These are phyloP conservation scores for Bombyx huttoni DNA, from an alignment of 2,888 invertebrate genomes.

Conservation along the genomic window DNA sequence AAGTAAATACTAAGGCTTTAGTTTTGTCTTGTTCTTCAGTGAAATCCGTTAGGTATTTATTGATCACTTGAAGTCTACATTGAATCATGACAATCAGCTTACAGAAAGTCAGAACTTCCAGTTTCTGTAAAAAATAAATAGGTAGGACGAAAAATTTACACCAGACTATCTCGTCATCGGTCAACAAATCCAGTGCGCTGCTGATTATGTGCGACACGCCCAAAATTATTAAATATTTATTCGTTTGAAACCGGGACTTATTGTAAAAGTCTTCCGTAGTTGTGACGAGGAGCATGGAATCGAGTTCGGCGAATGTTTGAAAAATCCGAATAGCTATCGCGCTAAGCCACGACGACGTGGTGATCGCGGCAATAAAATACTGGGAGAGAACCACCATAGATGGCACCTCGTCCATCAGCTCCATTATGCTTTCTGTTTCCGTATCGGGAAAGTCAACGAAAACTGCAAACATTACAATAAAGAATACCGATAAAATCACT, in stretches of 20 bases:
- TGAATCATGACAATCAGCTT: slow-evolving; percentile 24
- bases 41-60: slow-evolving; percentile 22
- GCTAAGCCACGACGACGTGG: slow-evolving; percentile 19
- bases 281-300: slow-evolving; percentile 19
- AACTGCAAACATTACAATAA: slow-evolving; percentile 10
- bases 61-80: slow-evolving; percentile 23
- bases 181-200: slow-evolving; percentile 11
- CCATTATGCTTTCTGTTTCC: slow-evolving; percentile 10
- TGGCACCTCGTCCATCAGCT: slow-evolving; percentile 20
- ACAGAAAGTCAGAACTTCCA: slow-evolving; percentile 28
- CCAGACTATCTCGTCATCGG: slow-evolving; percentile 7
- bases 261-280: slow-evolving; percentile 20
- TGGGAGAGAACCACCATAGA: slow-evolving; percentile 23
- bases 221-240: slow-evolving; percentile 10
- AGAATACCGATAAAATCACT: slow-evolving; percentile 8
- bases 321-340: slow-evolving; percentile 22
- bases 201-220: slow-evolving; percentile 11
- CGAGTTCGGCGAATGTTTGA: slow-evolving; percentile 21
- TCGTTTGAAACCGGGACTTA: slow-evolving; percentile 13
- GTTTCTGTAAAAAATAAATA: slow-evolving; percentile 21
- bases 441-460: slow-evolving; percentile 8
- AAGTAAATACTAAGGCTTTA: slow-evolving; percentile 14
- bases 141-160: slow-evolving; percentile 11
- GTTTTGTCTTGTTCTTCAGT: slow-evolving; percentile 16
- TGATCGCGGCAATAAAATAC: slow-evolving; percentile 19